phyloP scores from a whole-genome alignment of 2,888 invertebrate species.

The Hymenopus coronatus region DNA sequence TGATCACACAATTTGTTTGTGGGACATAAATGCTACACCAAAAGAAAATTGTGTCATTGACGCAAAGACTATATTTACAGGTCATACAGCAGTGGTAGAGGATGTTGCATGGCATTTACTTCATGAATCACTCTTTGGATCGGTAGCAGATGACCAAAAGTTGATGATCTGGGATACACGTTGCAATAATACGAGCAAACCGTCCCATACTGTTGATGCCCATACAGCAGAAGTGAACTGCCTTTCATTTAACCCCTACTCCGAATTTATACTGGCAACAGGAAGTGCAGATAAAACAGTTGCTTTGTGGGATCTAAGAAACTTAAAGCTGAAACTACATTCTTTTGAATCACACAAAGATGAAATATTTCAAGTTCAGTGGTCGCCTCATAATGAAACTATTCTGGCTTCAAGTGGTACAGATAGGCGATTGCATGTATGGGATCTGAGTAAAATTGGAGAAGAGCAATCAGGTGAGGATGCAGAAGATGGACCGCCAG shows the following conservation, averaged over 20 bases:
- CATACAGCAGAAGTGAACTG: conserved; percentile 99
- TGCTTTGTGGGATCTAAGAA: conserved; percentile 97
- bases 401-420: conserved; percentile 98
- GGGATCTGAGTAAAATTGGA: conserved; percentile 99
- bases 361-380: conserved; percentile 99
- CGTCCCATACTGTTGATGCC: conserved; percentile 97
- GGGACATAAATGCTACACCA: conserved; percentile 97
- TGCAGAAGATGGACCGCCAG: conserved; percentile 98
- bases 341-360: conserved; percentile 99
- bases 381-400: conserved; percentile 99
- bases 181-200: conserved; percentile 93
- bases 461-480: conserved; percentile 98
- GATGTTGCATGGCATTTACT: conserved; percentile 98
- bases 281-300: conserved; percentile 97
- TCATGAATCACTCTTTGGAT: conserved; percentile 97
- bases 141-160: conserved; percentile 98
- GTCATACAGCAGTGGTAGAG: conserved; percentile 98
- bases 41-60: conserved; percentile 94
- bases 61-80: conserved; percentile 97
- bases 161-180: conserved; percentile 99
- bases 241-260: conserved; percentile 97
- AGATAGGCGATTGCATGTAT: conserved; percentile 94
- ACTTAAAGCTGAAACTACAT: conserved; percentile 94
- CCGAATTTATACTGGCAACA: conserved; percentile 97
- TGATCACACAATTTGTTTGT: conserved; percentile 98